Evolutionary conservation across 2,888 invertebrate genomes (phyloP).

Genomic region (Drosophila monieri): DNA sequence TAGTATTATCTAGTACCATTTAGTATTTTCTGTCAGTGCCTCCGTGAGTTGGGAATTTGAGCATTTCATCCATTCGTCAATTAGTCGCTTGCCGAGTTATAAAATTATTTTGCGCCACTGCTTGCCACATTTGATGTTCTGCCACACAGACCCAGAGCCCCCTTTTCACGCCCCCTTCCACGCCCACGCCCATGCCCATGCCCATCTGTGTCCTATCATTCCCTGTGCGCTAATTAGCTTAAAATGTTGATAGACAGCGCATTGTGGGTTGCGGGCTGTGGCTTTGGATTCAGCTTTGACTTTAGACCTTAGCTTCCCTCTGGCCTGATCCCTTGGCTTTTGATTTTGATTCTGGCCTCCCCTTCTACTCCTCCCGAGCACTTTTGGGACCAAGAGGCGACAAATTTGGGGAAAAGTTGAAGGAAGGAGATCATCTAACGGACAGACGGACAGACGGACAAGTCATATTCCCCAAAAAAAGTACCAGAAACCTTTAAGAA

Average conservation of each 20-base stretch:
- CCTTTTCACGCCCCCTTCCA: too few species aligned
- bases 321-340: conserved; percentile 8
- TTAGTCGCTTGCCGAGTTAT: conserved; percentile 36
- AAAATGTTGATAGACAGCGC: conserved; percentile 49
- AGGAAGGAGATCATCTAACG: too few species aligned
- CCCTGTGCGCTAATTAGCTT: conserved; percentile 47
- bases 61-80: conserved; percentile 37
- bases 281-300: conserved; percentile 23
- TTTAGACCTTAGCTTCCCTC: conserved; percentile 1
- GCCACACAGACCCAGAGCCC: not conserved
- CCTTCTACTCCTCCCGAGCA: too few species aligned
- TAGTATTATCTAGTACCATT: too few species aligned
- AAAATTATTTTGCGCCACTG: conserved; percentile 30
- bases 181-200: too few species aligned
- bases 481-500: too few species aligned
- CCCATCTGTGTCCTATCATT: not conserved
- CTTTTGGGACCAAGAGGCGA: too few species aligned
- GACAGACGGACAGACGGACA: too few species aligned
- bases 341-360: not conserved
- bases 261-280: conserved; percentile 34
- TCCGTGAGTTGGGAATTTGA: conserved; percentile 6
- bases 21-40: conserved; percentile 5
- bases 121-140: conserved; percentile 43
- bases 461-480: not conserved
- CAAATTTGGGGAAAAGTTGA: too few species aligned